These are phyloP conservation scores for Miltochrista miniata DNA, from an alignment of 2,888 invertebrate species.

Conservation along the genomic window DNA sequence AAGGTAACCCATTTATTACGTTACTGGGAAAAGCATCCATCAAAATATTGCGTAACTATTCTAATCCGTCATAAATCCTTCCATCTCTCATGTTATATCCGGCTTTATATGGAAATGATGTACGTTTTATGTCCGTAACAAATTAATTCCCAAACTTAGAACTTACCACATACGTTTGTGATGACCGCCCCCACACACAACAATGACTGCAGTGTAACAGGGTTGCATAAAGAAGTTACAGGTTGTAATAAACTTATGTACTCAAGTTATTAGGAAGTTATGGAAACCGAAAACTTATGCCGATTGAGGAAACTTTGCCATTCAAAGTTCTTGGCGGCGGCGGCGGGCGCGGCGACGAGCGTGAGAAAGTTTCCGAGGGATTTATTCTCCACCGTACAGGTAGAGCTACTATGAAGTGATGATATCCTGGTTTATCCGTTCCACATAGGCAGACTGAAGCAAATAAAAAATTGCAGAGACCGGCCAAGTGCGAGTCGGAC, in stretches of 20 bases:
- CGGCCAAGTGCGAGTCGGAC: too few relatives aligned
- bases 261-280: background rate
- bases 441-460: too few relatives aligned
- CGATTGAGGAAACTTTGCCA: too few relatives aligned
- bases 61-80: conserved; percentile 10
- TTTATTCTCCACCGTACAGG: too few relatives aligned
- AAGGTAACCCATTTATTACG: background rate
- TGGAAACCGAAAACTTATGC: background rate
- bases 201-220: conserved; percentile 3
- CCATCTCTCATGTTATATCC: conserved; percentile 1
- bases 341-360: too few relatives aligned
- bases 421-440: too few relatives aligned
- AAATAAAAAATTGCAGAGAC: too few relatives aligned
- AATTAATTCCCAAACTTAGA: conserved; percentile 8
- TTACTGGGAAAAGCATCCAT: background rate
- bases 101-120: background rate
- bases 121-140: conserved; percentile 4
- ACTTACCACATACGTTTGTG: background rate
- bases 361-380: too few relatives aligned
- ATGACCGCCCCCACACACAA: conserved; percentile 1
- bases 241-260: background rate
- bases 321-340: too few relatives aligned
- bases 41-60: conserved; percentile 2
- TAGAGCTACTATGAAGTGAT: too few relatives aligned
- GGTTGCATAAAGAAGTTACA: background rate